Evolutionary conservation across 1,140 invertebrate species (phyloP).

Genomic region (Formica exsecta): DNA sequence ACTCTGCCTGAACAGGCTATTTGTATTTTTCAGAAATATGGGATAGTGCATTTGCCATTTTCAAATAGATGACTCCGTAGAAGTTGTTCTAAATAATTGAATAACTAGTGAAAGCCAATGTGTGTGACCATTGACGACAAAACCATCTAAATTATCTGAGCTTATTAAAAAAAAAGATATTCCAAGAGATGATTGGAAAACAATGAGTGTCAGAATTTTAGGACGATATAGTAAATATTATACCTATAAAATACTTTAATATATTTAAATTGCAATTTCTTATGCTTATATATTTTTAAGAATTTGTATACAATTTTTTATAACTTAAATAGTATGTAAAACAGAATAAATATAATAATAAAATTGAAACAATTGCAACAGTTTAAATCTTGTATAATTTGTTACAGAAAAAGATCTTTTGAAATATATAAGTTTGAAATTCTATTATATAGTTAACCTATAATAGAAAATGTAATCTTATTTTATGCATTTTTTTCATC

Average conservation of each 20-base stretch:
- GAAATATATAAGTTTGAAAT: background rate
- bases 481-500: too few relatives aligned
- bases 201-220: background rate
- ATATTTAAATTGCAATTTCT: background rate
- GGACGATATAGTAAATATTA: background rate
- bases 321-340: background rate
- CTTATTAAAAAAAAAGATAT: background rate
- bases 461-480: too few relatives aligned
- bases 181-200: slow-evolving; percentile 13
- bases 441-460: too few relatives aligned
- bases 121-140: background rate
- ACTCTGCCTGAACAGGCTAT: too few relatives aligned
- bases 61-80: background rate
- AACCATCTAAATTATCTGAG: background rate
- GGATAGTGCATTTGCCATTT: background rate
- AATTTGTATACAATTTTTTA: background rate
- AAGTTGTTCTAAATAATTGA: background rate
- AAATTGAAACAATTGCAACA: background rate
- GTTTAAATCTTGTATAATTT: background rate
- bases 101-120: background rate
- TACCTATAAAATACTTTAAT: background rate
- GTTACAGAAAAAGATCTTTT: background rate
- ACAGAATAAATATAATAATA: background rate
- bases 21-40: background rate
- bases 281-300: background rate